Percentiles rank a stretch among this genome's conserved stretches.
These are phyloP conservation scores for Eugnorisma glareosa DNA, from an alignment of 2,888 invertebrate genomes.

Conservation along the genomic window DNA sequence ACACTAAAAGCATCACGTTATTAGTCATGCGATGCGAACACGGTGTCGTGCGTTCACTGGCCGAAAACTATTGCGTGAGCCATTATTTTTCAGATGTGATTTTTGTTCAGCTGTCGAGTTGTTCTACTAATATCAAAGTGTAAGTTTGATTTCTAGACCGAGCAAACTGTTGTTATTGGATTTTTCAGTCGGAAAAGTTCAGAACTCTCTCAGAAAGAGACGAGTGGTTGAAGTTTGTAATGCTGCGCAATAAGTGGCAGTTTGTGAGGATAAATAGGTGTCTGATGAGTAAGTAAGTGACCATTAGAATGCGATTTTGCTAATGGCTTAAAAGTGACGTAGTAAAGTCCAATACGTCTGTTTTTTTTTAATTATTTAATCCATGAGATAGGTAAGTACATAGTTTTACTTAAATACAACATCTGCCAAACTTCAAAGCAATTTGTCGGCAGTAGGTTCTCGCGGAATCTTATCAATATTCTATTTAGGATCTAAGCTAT, in stretches of 20 bases:
- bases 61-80: constrained; percentile 63
- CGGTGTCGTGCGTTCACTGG: constrained; percentile 53
- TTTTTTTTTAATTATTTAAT: too few relatives aligned
- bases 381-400: too few relatives aligned
- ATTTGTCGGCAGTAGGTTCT: too few relatives aligned
- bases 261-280: constrained; percentile 4
- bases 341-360: not conserved
- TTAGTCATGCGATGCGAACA: constrained; percentile 58
- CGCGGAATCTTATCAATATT: too few relatives aligned
- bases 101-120: constrained; percentile 18
- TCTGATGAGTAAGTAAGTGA: not conserved
- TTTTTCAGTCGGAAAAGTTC: constrained; percentile 30
- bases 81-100: constrained; percentile 41
- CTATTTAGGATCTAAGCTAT: too few relatives aligned
- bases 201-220: too few relatives aligned
- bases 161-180: constrained; percentile 30
- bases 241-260: not conserved
- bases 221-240: constrained; percentile 5
- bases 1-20: constrained; percentile 44
- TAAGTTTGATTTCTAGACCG: constrained; percentile 26
- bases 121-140: constrained; percentile 35
- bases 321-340: not conserved
- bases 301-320: not conserved
- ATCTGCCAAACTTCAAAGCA: too few relatives aligned
- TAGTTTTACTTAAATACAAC: too few relatives aligned